Evolutionary conservation across 2,113 vertebrate genomes (phyloP).

Genomic region (Menura novaehollandiae): DNA sequence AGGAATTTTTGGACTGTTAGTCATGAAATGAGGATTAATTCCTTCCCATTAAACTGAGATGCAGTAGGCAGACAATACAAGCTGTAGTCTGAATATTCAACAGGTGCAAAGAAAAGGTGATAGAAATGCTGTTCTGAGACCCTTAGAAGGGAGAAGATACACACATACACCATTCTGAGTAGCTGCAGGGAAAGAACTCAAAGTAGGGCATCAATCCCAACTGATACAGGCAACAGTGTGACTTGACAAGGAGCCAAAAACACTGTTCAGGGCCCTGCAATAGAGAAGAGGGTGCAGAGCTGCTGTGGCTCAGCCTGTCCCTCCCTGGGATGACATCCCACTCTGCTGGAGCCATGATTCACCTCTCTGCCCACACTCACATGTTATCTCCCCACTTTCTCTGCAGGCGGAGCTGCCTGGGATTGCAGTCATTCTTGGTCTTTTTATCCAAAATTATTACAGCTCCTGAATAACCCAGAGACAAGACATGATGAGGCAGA

Average conservation of each 20-base stretch:
- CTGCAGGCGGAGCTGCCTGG: slow-evolving; percentile 4
- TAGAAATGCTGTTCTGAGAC: background rate
- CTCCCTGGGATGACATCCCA: background rate
- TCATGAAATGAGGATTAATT: background rate
- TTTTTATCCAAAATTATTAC: slow-evolving; percentile 19
- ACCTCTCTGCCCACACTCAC: background rate
- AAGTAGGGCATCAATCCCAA: background rate
- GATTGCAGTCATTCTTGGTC: slow-evolving; percentile 32
- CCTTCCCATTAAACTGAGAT: background rate
- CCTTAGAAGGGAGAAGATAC: background rate
- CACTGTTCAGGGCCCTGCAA: background rate
- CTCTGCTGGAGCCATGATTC: background rate
- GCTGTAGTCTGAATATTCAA: background rate
- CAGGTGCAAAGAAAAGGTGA: background rate
- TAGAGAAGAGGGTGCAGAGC: background rate
- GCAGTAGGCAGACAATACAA: background rate
- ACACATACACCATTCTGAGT: background rate
- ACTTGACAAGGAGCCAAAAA: background rate
- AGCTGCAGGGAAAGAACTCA: background rate
- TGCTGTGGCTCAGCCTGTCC: background rate
- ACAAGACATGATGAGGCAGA: background rate
- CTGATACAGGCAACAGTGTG: background rate
- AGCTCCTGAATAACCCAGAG: background rate
- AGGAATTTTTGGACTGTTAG: background rate
- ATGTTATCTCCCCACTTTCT: background rate